Evolutionary conservation across 2,113 vertebrate genomes (phyloP).

Genomic region (Pithys albifrons): DNA sequence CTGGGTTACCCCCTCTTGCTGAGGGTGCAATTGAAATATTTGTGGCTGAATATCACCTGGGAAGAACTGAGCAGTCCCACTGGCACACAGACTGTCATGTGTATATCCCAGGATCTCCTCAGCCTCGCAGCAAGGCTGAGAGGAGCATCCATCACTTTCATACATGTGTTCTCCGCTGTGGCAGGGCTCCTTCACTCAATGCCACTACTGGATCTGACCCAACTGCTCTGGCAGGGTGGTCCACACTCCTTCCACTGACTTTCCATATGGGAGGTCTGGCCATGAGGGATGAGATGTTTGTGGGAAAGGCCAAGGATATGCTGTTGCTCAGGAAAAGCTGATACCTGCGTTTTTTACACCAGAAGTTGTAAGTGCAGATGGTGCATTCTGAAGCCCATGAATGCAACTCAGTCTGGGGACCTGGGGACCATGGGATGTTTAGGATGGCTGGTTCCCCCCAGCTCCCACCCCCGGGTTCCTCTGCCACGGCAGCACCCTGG

Average conservation of each 20-base stretch:
- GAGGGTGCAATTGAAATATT: background rate
- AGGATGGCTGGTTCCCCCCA: too few species aligned
- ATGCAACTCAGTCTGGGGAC: rapidly evolving
- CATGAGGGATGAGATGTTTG: rapidly evolving
- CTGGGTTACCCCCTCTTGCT: background rate
- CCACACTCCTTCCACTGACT: background rate
- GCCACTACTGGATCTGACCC: background rate
- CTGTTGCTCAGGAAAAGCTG: background rate
- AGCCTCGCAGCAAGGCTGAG: background rate
- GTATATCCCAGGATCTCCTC: conserved; percentile 3
- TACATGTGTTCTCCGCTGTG: rapidly evolving
- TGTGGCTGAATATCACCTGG: background rate
- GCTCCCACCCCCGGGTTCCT: background rate
- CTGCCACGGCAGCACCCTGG: rapidly evolving
- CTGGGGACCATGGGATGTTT: background rate
- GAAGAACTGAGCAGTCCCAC: background rate
- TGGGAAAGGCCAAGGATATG: background rate
- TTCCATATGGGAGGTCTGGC: background rate
- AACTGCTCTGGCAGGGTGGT: background rate
- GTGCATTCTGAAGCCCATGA: rapidly evolving
- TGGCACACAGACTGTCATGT: background rate
- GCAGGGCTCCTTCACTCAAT: background rate
- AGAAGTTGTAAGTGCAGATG: background rate
- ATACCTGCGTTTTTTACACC: background rate
- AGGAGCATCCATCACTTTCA: background rate